Percentiles rank a stretch among this genome's conserved stretches.
phyloP scores from a whole-genome alignment of 2,888 invertebrate species.

The Carterocephalus palaemon region DNA sequence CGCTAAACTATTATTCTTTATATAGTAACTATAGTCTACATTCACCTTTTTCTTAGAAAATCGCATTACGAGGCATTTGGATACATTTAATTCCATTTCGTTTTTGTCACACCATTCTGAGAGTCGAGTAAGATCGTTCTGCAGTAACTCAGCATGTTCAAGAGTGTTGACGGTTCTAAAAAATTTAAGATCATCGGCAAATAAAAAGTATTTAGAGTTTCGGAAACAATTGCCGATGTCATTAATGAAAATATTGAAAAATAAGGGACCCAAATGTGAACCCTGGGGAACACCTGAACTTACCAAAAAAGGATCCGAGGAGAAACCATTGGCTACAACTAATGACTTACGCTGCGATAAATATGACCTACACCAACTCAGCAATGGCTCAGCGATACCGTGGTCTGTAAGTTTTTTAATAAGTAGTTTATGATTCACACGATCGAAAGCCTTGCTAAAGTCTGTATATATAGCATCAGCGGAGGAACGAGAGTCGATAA shows the following conservation, averaged over 20 bases:
- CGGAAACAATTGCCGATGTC: conserved; percentile 10
- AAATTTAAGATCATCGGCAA: conserved; percentile 6
- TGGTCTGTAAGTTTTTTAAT: not conserved
- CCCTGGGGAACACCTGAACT: conserved; percentile 21
- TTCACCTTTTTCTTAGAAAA: not conserved
- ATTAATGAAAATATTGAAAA: conserved; percentile 17
- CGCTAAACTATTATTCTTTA: not conserved
- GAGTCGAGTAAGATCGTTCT: not conserved
- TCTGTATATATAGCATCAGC: conserved; percentile 19
- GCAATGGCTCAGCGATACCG: conserved; percentile 11
- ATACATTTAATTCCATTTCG: not conserved
- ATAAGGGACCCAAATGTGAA: conserved; percentile 10
- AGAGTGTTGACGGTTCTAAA: no score
- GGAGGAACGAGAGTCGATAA: no score
- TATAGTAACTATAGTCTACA: no score
- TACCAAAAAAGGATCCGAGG: conserved; percentile 1
- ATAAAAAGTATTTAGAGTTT: not conserved
- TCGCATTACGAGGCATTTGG: conserved; percentile 1
- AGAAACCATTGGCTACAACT: conserved; percentile 9
- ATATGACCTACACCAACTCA: conserved; percentile 19
- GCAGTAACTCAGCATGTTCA: not conserved
- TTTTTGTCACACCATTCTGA: not conserved
- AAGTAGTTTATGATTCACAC: conserved; percentile 6
- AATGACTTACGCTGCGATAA: not conserved
- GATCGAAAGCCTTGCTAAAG: conserved; percentile 21